These are phyloP conservation scores for Percopsis transmontana DNA, from an alignment of 2,113 vertebrate species.

Conservation along the genomic window DNA sequence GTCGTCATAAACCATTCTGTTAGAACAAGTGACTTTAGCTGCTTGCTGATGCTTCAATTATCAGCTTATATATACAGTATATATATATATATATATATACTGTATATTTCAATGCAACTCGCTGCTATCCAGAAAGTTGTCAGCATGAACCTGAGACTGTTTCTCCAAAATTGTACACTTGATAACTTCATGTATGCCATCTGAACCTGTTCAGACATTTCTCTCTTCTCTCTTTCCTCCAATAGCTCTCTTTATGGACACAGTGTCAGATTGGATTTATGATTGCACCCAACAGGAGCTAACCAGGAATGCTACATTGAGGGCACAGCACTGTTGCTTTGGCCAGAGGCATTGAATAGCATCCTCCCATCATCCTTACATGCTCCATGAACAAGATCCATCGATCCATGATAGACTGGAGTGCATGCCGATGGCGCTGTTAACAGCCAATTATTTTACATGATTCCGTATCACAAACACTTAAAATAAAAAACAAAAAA, in stretches of 20 bases:
- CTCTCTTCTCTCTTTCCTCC: conserved; percentile 7
- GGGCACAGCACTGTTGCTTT: background rate
- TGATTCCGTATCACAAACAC: too few relatives aligned
- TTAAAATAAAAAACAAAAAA: too few relatives aligned
- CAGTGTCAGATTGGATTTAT: conserved; percentile 18
- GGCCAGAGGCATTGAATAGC: conserved; percentile 1
- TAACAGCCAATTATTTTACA: too few relatives aligned
- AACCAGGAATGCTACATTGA: conserved; percentile 16
- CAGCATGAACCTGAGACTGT: background rate
- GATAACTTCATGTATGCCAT: conserved; percentile 5
- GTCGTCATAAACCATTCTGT: too few relatives aligned
- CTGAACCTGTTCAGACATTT: background rate
- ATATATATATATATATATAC: too few relatives aligned
- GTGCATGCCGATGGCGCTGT: background rate
- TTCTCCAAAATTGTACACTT: background rate
- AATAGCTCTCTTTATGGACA: background rate
- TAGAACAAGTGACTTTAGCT: too few relatives aligned
- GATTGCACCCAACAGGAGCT: conserved; percentile 17
- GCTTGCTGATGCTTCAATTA: too few relatives aligned
- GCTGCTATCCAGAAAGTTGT: background rate
- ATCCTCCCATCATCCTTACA: background rate
- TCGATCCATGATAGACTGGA: conserved; percentile 4
- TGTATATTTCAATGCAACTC: too few relatives aligned
- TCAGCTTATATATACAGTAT: too few relatives aligned
- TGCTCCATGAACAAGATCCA: conserved; percentile 26